Evolutionary conservation across 2,797 vertebrate species (phyloP), one percentile per base, ranked within the genome.

Genomic region (Euthynnus affinis): DNA sequence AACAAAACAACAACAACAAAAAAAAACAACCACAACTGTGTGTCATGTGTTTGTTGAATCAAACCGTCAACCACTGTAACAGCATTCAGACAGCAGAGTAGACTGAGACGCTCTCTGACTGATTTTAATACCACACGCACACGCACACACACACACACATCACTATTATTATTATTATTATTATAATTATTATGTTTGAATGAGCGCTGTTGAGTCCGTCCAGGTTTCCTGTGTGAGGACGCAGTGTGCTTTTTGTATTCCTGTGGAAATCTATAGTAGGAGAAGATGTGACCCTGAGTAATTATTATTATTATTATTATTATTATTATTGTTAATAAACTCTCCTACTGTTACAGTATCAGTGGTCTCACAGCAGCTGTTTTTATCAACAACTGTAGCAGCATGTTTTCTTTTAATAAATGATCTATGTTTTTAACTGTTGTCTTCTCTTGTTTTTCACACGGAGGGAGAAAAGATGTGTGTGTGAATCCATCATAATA

Each of bases 351-450:
- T 85, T 76, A 49, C 63, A 64, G 65, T 46, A 14, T 76, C 62
- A 6, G 48, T 64, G 62, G 44, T 52, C 64, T 67, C 74, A 70
- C 55, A 76, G 71, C 81, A 70, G 74, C 73, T 64, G 80, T 88
- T 89, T 91, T 60, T 90, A 86, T 74, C 75, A 25, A 59, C 77
- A 29, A 66, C 66, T 84, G 89, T 86, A 89, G 83, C 82, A 88
- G 90, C 93, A 91, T 89, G 90, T 89, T 77, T 81, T 81, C 74
- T 91, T 89, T 86, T 75, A 89, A 88, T 91, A 91, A 93, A 93
- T 48, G 60, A 84, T 89, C 70, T 91, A 89, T 82, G 88, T 93
- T 94, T 92, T 76, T 92, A 86, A 63, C 32, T 6, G 3, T 6
- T 6, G 63, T 37, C 1, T n/a, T 18, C 46, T 25, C 6, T 63